Evolutionary conservation across 2,797 vertebrate genomes (phyloP), one percentile per base, ranked within the genome.

Genomic region (Falco columbarius): DNA sequence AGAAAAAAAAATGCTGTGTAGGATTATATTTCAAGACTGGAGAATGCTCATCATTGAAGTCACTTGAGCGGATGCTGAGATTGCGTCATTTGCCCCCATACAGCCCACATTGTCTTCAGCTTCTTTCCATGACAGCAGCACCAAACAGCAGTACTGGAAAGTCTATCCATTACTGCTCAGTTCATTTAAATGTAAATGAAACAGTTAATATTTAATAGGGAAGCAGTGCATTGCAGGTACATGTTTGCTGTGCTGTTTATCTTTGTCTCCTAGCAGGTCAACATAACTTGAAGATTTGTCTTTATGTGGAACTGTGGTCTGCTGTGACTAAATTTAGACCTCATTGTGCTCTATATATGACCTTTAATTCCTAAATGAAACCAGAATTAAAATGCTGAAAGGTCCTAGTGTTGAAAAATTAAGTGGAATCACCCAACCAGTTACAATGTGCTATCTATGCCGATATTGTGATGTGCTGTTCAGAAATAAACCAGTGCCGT

Each of bases 221-320:
- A 97, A 98, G 95, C 98, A 98, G 97, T 98, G 98, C 98, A 97
- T 98, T 94, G 89, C 97, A 97, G 95, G 98, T 98, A 97, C 97
- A 90, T 96, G 94, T 97, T 97, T 97, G 96, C 98, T 97, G 97
- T 98, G 98, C 98, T 97, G 97, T 97, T 95, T 96, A 74, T 97
- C 94, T 98, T 97, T 96, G 95, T 98, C 95, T 97, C 98, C 98
- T 98, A 98, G 98, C 98, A 98, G 98, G 99, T 99, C 98, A 98
- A 97, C 98, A 97, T 99, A 99, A 99, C 98, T 98, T 98, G 98
- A 99, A 98, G 98, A 99, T 98, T 97, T 98, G 99, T 99, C 99
- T 98, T 98, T 98, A 98, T 98, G 98, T 98, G 98, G 98, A 99
- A 98, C 99, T 98, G 97, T 98, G 99, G 98, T 99, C 99, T 98